These are phyloP conservation scores for Prunella fulvescens DNA, from an alignment of 2,113 vertebrate species.

Conservation along the genomic window DNA sequence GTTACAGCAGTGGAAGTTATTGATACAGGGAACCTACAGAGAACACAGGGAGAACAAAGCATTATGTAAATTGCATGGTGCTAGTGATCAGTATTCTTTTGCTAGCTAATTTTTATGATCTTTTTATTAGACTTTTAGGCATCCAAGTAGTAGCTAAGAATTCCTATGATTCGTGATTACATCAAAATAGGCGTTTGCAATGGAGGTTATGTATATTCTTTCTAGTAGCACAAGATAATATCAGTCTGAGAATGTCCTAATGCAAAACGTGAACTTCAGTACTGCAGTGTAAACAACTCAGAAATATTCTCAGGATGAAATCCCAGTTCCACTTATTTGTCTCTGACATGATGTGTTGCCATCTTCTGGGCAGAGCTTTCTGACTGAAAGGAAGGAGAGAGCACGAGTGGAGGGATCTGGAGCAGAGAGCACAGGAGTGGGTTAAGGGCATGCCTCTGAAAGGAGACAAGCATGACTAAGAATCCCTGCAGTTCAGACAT, in stretches of 20 bases:
- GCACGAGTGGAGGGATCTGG: not conserved
- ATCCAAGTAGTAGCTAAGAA: not conserved
- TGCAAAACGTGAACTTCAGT: not conserved
- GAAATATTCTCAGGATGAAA: not conserved
- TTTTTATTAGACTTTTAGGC: not conserved
- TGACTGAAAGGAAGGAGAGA: not conserved
- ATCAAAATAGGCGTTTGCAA: not conserved
- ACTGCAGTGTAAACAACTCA: not conserved
- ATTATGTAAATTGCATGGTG: not conserved
- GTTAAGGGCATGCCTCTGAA: not conserved
- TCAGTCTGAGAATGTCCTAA: not conserved
- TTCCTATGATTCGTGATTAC: not conserved
- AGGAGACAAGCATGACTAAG: rapidly evolving
- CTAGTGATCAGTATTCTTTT: not conserved
- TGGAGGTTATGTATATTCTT: not conserved
- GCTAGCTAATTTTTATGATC: not conserved
- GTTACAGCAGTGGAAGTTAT: not conserved
- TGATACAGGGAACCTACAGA: not conserved
- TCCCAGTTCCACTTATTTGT: not conserved
- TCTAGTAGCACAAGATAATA: not conserved
- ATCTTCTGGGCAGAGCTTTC: not conserved
- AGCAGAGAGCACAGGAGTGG: not conserved
- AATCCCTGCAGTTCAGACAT: not conserved
- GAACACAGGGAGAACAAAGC: not conserved
- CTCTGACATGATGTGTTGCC: not conserved